Base-by-base conservation (phyloP, 2,797 vertebrate genomes). In the Staurois parvus region DNA sequence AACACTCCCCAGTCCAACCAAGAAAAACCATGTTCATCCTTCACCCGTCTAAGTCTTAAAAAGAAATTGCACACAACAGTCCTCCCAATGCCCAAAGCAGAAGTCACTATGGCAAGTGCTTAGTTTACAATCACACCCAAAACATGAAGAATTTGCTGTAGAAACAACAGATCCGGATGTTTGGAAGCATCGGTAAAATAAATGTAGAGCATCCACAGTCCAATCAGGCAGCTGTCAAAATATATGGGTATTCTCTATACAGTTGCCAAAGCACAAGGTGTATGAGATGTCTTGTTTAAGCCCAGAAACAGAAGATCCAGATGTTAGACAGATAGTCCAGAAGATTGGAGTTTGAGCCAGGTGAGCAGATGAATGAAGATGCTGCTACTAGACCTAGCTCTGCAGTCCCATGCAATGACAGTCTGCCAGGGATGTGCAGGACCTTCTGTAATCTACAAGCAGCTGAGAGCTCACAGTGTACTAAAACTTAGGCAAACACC, bases 11-110 rank as follows among this genome's bases (percentile, higher is more conserved):
- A 91, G 74, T 83, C 80, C 80, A 78, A 56, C 75, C 81, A 89
- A 90, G 84, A 84, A 92, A 87, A 86, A 94, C 91, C 97, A 97
- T 98, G 95, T 95, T 97, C 76, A 87, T 91, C 90, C 86, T 88
- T 91, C 74, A 70, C 40, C 28, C 52, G 73, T 30, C 82, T 74
- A 72, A 69, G 62, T 87, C 29, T 73, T 78, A 28, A 21, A 67
- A 21, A 67, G 28, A 24, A 68, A 26, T 64, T 11, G 28, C 26
- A 52, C 11, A 15, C 29, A 52, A 74, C 17, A 21, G 19, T 69
- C 56, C 72, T 29, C 42, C 62, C 73, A 73, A 64, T 34, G 76
- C 68, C 84, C 42, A 32, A 66, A 72, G 24, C 32, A 79, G 29
- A 70, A 73, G 52, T 45, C 32, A 72, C 34, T 59, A 30, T 37